A percentile compares a stretch with the other conserved stretches of the same genome.
These are phyloP conservation scores for Rallus limicola DNA, from an alignment of 2,113 vertebrate species.

Conservation along the genomic window DNA sequence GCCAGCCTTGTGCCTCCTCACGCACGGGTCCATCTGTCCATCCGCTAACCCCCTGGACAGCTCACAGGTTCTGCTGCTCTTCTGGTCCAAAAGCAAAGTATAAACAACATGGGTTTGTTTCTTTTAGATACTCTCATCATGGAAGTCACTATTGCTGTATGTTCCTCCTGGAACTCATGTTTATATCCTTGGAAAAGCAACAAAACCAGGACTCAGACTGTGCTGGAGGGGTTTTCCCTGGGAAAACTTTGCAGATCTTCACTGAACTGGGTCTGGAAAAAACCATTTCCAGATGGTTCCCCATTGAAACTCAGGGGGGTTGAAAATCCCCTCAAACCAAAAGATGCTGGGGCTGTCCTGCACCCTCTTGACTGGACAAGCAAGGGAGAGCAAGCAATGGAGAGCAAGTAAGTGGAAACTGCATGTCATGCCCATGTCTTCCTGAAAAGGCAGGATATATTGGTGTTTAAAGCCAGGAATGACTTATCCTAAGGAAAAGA, in stretches of 20 bases:
- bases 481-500: not conserved
- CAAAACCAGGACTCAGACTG: not conserved
- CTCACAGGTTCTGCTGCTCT: not conserved
- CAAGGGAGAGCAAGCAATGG: not conserved
- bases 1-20: not conserved
- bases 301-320: not conserved
- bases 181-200: not conserved
- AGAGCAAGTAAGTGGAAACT: not conserved
- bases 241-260: not conserved
- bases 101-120: rapidly evolving
- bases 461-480: not conserved
- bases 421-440: not conserved
- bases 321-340: not conserved
- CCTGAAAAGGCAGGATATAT: not conserved
- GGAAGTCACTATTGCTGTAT: not conserved
- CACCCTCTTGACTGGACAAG: not conserved
- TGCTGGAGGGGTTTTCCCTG: not conserved
- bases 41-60: not conserved
- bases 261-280: not conserved
- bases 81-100: not conserved
- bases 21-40: not conserved
- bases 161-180: not conserved
- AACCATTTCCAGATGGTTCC: not conserved
- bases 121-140: not conserved
- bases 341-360: not conserved